These are phyloP conservation scores for Picathartes gymnocephalus DNA, from an alignment of 2,113 vertebrate genomes.

Conservation along the genomic window DNA sequence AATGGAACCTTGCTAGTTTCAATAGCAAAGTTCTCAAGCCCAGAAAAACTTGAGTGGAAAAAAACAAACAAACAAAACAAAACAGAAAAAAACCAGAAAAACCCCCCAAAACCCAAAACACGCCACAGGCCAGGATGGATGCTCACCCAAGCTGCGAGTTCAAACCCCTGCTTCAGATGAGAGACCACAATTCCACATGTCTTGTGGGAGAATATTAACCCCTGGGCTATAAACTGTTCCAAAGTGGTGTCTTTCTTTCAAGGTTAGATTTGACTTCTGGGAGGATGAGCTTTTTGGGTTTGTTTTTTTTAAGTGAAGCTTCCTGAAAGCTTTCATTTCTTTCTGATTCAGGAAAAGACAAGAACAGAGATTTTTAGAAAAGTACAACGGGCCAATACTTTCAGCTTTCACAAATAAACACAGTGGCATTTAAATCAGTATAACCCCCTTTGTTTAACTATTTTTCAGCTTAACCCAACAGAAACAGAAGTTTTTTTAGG, in stretches of 20 bases:
- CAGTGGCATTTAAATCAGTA: neutral
- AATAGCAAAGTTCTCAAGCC: neutral
- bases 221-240: neutral
- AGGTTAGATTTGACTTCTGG: neutral
- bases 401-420: neutral
- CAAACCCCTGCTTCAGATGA: neutral
- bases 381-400: neutral
- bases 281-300: neutral
- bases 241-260: neutral
- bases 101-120: neutral
- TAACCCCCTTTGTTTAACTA: neutral
- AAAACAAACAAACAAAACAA: neutral
- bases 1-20: neutral
- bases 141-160: neutral
- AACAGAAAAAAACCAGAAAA: neutral
- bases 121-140: neutral
- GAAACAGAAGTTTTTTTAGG: neutral
- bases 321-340: neutral
- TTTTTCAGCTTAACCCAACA: neutral
- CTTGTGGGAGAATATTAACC: neutral
- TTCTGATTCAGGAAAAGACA: neutral
- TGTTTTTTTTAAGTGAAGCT: neutral
- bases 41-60: neutral
- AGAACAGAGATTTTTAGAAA: neutral
- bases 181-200: neutral